Percentiles rank a stretch among this genome's conserved stretches.
Evolutionary conservation across 2,888 invertebrate species (phyloP).

Genomic region (Sipunculus nudus): DNA sequence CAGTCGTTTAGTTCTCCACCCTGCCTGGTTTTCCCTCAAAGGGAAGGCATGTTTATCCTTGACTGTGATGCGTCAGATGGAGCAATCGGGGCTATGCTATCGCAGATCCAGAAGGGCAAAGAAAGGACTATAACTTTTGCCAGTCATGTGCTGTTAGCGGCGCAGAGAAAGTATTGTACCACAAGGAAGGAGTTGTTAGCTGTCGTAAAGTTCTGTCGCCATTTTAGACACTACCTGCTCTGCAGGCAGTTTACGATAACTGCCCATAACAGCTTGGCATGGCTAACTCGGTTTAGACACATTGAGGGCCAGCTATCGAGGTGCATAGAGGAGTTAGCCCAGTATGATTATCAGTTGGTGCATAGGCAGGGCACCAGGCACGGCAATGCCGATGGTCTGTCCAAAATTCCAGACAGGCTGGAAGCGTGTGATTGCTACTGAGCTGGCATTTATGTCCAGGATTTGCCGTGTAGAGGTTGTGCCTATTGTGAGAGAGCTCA

Average conservation of each 20-base stretch:
- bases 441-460: neutral
- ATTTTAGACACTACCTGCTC: neutral
- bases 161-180: neutral
- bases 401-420: neutral
- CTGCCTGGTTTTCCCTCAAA: too few relatives aligned
- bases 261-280: neutral
- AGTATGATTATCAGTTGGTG: neutral
- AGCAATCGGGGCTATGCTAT: neutral
- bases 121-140: neutral
- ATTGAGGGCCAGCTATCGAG: neutral
- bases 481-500: neutral
- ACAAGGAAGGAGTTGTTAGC: neutral
- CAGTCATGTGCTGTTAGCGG: neutral
- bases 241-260: neutral
- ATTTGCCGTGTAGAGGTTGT: neutral
- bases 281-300: neutral
- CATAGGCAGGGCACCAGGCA: neutral
- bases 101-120: neutral
- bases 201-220: neutral
- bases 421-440: neutral
- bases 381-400: conserved; percentile 1
- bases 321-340: neutral
- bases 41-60: too few relatives aligned
- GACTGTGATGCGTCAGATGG: conserved; percentile 1
- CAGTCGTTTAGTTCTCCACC: too few relatives aligned